A percentile compares a stretch with the other conserved stretches of the same genome.
phyloP scores from a whole-genome alignment of 2,797 vertebrate genomes.

The Diplodus sargus region DNA sequence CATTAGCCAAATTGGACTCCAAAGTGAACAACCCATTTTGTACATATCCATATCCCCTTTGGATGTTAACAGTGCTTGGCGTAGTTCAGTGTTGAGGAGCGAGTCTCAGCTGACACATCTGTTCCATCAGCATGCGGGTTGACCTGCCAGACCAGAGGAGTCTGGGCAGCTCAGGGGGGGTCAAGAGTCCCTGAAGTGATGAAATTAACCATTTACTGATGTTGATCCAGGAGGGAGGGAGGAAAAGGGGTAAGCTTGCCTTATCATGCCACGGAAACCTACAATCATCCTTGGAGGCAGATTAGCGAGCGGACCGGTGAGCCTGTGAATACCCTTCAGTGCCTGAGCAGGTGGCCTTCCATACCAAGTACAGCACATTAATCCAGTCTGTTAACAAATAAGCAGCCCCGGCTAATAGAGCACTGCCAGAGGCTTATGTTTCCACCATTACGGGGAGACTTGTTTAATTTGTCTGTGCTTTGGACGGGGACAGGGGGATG shows the following conservation, averaged over 20 bases:
- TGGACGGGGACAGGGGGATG: slow-evolving; percentile 30
- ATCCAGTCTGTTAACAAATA: slow-evolving; percentile 81
- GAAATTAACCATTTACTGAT: slow-evolving; percentile 72
- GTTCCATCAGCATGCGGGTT: slow-evolving; percentile 53
- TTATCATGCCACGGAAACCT: slow-evolving; percentile 72
- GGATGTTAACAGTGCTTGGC: neutral
- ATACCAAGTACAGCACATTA: slow-evolving; percentile 78
- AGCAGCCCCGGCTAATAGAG: slow-evolving; percentile 75
- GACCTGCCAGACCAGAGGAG: slow-evolving; percentile 33
- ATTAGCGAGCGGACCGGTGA: slow-evolving; percentile 75
- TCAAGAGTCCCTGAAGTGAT: slow-evolving; percentile 68
- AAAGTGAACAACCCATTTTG: neutral
- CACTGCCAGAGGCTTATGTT: slow-evolving; percentile 74
- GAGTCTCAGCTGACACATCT: slow-evolving; percentile 22
- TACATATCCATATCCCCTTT: neutral
- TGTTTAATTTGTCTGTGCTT: slow-evolving; percentile 74
- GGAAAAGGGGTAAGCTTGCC: slow-evolving; percentile 21
- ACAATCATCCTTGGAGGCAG: slow-evolving; percentile 74
- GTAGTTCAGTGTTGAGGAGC: neutral
- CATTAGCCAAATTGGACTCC: neutral
- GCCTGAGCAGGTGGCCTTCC: slow-evolving; percentile 76
- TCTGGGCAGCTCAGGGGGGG: slow-evolving; percentile 38
- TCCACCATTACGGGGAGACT: slow-evolving; percentile 63
- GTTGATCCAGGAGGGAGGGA: slow-evolving; percentile 55
- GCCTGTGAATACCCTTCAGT: slow-evolving; percentile 69